A percentile compares a stretch with the other conserved stretches of the same genome.
Evolutionary conservation across 2,888 invertebrate species (phyloP).

Genomic region (Lutraria lutraria): DNA sequence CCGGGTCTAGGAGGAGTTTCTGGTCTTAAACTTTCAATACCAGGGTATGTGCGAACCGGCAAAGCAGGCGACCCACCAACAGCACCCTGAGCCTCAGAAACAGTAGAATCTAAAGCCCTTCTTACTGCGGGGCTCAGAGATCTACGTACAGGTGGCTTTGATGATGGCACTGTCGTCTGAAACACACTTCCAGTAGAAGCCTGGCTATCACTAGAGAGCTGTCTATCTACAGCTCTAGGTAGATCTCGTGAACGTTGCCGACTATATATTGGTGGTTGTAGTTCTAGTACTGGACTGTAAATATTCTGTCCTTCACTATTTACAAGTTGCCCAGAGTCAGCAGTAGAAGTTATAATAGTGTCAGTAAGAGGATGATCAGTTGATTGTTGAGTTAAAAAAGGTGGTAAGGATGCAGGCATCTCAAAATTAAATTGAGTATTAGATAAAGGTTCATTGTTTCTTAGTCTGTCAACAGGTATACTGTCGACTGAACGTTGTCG

Average conservation of each 20-base stretch:
- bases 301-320: slow-evolving; percentile 66
- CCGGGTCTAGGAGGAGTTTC: slow-evolving; percentile 64
- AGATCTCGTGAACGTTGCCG: slow-evolving; percentile 61
- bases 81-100: slow-evolving; percentile 51
- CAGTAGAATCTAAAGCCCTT: slow-evolving; percentile 53
- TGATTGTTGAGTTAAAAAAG: slow-evolving; percentile 53
- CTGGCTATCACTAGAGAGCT: slow-evolving; percentile 64
- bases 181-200: slow-evolving; percentile 30
- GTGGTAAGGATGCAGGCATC: slow-evolving; percentile 68
- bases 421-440: slow-evolving; percentile 58
- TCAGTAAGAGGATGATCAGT: slow-evolving; percentile 37
- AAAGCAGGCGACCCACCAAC: slow-evolving; percentile 54
- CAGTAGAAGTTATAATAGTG: slow-evolving; percentile 31
- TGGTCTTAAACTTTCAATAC: slow-evolving; percentile 44
- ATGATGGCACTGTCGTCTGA: slow-evolving; percentile 4
- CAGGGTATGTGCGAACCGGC: slow-evolving; percentile 36
- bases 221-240: slow-evolving; percentile 57
- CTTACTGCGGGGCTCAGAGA: slow-evolving; percentile 64
- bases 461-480: slow-evolving; percentile 62
- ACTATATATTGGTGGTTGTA: slow-evolving; percentile 65
- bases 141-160: slow-evolving; percentile 55
- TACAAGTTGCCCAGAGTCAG: slow-evolving; percentile 49
- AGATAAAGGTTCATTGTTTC: slow-evolving; percentile 45
- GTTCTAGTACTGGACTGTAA: slow-evolving; percentile 64
- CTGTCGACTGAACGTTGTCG: slow-evolving; percentile 67